Base-by-base conservation (phyloP, 2,888 invertebrate species). In the Meloe dianella region DNA sequence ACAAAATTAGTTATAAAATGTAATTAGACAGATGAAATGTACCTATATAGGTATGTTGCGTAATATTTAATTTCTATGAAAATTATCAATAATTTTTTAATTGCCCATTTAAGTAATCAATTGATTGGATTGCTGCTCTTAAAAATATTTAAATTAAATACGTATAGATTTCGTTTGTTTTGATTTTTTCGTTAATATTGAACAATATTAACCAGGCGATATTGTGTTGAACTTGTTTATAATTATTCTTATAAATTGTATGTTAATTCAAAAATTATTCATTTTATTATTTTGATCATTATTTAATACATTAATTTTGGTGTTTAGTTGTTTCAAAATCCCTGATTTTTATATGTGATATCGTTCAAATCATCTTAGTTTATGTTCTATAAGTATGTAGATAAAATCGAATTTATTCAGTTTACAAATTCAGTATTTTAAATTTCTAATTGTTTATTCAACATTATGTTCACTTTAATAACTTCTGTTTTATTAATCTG, bases 361-460 rank as follows among this genome's bases (percentile, higher is more conserved):
- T 59, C 59, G 12, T n/a, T 30, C 24, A 8, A 59, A 22, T 24
- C 35, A 35, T 59, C 59, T 59, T 24, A 38, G 2, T 38, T 20
- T 59, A 59, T 20, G 32, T 14, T 20, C 20, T 12, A 32, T 59
- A 59, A 59, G 59, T 59, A 35, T 35, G 59, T 35, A 10, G 35
- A 59, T 35, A n/a, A n/a, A n/a, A n/a, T n/a, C n/a, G n/a, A n/a
- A n/a, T n/a, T n/a, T n/a, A n/a, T 38, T 38, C 9, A 14, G 35
- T 38, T 22, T 8, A 29, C 12, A 27, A 14, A 30, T 29, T 35
- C 57, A 24, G 62, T 57, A 56, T 61, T 24, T 54, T 63, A 32
- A 63, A 56, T 63, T 66, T 63, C 57, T 65, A 41, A 66, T 66
- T 66, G 38, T 56, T 47, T 22, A 57, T 63, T 63, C 63, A 41